A percentile compares a stretch with the other conserved stretches of the same genome.
Evolutionary conservation across 2,888 invertebrate species (phyloP).

Genomic region (Xestia sexstrigata): DNA sequence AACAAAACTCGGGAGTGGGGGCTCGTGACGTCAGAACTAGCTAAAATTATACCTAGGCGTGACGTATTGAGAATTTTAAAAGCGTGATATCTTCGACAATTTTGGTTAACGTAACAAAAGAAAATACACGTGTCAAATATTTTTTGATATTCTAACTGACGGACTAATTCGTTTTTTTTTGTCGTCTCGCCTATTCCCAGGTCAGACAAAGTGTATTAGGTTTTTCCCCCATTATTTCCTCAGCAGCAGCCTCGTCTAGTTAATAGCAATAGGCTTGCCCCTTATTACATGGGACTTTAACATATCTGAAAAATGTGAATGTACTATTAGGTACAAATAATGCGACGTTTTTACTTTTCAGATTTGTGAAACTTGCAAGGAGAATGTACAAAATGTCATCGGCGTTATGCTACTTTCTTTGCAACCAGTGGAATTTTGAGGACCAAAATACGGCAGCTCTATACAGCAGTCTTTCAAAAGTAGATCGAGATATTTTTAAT

Average conservation of each 20-base stretch:
- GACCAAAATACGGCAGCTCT: constrained; percentile 26
- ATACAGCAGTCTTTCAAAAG: constrained; percentile 21
- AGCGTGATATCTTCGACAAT: too few relatives aligned
- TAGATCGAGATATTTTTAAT: constrained; percentile 25
- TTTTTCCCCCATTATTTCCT: not conserved
- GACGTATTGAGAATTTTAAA: too few relatives aligned
- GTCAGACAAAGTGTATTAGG: not conserved
- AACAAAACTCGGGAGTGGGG: too few relatives aligned
- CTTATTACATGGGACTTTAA: not conserved
- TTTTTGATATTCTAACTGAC: too few relatives aligned
- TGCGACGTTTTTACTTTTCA: not conserved
- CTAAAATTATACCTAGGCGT: too few relatives aligned
- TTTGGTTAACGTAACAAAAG: too few relatives aligned
- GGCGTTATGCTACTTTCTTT: not conserved
- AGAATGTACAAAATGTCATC: constrained; percentile 10
- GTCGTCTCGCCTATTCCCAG: too few relatives aligned
- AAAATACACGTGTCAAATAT: too few relatives aligned
- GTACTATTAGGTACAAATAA: not conserved
- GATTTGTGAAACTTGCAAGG: constrained; percentile 9
- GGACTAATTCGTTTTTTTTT: too few relatives aligned
- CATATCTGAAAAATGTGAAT: not conserved
- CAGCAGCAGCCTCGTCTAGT: not conserved
- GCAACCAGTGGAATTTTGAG: constrained; percentile 19
- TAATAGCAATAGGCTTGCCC: not conserved
- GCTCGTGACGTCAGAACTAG: too few relatives aligned